A percentile compares a stretch with the other conserved stretches of the same genome.
Evolutionary conservation across 2,888 invertebrate genomes (phyloP).

Genomic region (Agriopis marginaria): DNA sequence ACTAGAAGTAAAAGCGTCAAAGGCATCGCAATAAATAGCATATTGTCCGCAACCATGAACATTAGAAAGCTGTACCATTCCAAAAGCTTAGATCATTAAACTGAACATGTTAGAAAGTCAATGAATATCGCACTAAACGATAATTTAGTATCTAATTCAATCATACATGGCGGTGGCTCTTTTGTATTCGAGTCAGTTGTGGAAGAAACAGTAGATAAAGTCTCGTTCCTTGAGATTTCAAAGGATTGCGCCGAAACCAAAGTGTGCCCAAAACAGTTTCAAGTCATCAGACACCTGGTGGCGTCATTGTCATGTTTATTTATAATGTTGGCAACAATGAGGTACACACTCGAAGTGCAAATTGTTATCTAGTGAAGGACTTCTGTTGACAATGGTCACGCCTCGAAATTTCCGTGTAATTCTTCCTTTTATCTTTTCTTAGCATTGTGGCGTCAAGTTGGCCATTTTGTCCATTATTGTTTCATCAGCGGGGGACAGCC

Average conservation of each 20-base stretch:
- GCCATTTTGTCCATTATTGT: constrained; percentile 81
- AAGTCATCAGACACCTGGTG: constrained; percentile 71
- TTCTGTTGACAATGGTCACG: constrained; percentile 72
- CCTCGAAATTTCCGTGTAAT: constrained; percentile 84
- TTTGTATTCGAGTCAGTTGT: constrained; percentile 32
- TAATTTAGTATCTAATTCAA: constrained; percentile 21
- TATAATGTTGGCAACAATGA: constrained; percentile 75
- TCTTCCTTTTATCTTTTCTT: constrained; percentile 77
- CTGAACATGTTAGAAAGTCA: constrained; percentile 20
- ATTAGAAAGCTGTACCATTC: constrained; percentile 20
- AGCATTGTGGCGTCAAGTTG: constrained; percentile 77
- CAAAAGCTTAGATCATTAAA: constrained; percentile 23
- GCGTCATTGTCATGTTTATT: constrained; percentile 75
- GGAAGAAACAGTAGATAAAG: background rate
- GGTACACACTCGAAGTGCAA: constrained; percentile 75
- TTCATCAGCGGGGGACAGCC: constrained; percentile 68
- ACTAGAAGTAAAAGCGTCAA: background rate
- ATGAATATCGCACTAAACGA: constrained; percentile 26
- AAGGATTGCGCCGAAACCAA: constrained; percentile 61
- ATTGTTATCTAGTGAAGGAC: constrained; percentile 79
- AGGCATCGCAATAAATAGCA: constrained; percentile 15
- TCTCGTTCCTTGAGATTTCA: constrained; percentile 41
- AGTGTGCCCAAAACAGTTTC: constrained; percentile 26
- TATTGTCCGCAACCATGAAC: constrained; percentile 11
- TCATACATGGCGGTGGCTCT: constrained; percentile 13